A percentile compares a stretch with the other conserved stretches of the same genome.
These are phyloP conservation scores for Sphinx pinastri DNA, from an alignment of 2,888 invertebrate species.

Conservation along the genomic window DNA sequence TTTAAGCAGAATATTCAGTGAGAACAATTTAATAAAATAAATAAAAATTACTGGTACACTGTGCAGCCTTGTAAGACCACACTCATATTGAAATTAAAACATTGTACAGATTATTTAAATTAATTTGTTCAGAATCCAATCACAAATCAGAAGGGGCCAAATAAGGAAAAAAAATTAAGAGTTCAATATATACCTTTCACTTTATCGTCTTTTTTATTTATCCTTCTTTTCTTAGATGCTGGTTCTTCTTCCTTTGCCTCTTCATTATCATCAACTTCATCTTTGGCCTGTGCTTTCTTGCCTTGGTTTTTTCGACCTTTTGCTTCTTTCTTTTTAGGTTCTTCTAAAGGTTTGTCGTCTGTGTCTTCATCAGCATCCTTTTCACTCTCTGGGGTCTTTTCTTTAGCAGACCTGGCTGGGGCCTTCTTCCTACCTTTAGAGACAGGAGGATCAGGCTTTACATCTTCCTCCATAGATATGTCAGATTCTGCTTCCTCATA, in stretches of 20 bases:
- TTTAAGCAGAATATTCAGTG: no score
- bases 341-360: constrained; percentile 53
- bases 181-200: constrained; percentile 51
- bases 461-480: constrained; percentile 46
- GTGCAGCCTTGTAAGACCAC: no score
- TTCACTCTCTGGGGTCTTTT: constrained; percentile 52
- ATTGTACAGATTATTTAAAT: neutral
- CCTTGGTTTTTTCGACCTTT: constrained; percentile 62
- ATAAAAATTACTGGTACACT: no score
- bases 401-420: constrained; percentile 48
- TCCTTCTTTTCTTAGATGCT: constrained; percentile 61
- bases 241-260: constrained; percentile 46
- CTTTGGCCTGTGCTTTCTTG: constrained; percentile 65
- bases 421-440: constrained; percentile 50
- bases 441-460: constrained; percentile 36
- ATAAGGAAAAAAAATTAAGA: neutral
- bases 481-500: constrained; percentile 59
- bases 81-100: no score
- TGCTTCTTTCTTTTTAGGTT: constrained; percentile 67
- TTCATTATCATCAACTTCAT: constrained; percentile 55
- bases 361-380: constrained; percentile 50
- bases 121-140: neutral
- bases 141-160: neutral
- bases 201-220: constrained; percentile 63
- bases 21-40: no score